Evolutionary conservation across 2,797 vertebrate species (phyloP), one percentile per base, ranked within the genome.

Genomic region (Tapirus indicus): DNA sequence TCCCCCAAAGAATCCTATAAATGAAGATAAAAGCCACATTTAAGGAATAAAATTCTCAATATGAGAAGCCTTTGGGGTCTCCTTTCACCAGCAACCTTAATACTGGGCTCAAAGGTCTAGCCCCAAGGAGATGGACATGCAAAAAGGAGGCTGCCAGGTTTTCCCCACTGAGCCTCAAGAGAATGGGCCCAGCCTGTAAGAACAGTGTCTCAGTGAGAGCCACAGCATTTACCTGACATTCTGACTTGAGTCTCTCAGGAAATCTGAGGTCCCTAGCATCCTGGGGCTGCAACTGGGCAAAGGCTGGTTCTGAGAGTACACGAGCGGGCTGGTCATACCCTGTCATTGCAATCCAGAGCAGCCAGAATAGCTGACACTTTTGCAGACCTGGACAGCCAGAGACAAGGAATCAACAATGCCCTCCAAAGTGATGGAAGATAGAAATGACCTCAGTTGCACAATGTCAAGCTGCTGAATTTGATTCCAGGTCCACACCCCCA

Each of bases 21-120:
- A 96, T 64, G 58, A 96, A 97, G 89, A 84, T 41, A 71, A 86
- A 91, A 60, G 38, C 52, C 79, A 54, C 32, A 75, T 58, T 75
- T 35, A 89, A 82, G 71, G 68, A 95, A 88, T 56, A 88, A 44
- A 75, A 78, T 74, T 83, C 44, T 90, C 58, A 85, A 44, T 60
- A 47, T 88, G 79, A 94, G 83, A 87, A 94, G n/a, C 44, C 64
- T 58, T 49, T 72, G 47, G 62, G 32, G 64, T 68, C 12, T 90
- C 17, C 92, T 78, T 92, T 71, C 9, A 88, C 27, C n/a, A 69
- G 56, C 49, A 95, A 74, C 35, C 35, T 92, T 44, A 85, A 44
- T 78, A 56, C 17, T 18, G 52, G 62, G 75, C 60, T 83, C 2
- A 27, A 32, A 56, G 32, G 72, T 64, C 41, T 20, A 88, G 49